Conservation (phyloP, 2,113 vertebrate genomes). For the Paramormyrops kingsleyae region DNA sequence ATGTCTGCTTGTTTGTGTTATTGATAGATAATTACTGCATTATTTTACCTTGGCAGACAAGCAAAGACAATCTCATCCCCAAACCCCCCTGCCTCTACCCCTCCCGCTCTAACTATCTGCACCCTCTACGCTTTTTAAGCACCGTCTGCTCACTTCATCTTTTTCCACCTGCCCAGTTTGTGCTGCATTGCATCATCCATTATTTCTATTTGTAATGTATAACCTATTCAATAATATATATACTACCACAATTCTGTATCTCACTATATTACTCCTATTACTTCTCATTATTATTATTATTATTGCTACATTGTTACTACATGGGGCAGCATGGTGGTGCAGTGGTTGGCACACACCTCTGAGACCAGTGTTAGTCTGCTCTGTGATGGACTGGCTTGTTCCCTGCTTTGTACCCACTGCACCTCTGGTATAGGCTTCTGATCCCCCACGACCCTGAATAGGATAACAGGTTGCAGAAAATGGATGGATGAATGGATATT, state of each 20-base stretch:
- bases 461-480: neutral
- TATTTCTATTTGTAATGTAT: neutral
- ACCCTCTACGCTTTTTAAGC: neutral
- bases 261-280: neutral
- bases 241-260: neutral
- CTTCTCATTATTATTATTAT: neutral
- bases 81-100: neutral
- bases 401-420: neutral
- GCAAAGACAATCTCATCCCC: neutral
- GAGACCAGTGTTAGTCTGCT: neutral
- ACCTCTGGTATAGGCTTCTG: no score
- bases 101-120: neutral
- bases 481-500: neutral
- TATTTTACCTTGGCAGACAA: neutral
- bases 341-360: neutral
- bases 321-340: neutral
- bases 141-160: neutral
- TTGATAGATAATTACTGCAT: neutral
- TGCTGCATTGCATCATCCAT: neutral
- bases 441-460: neutral
- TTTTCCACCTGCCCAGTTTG: neutral
- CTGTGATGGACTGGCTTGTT: neutral
- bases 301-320: neutral
- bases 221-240: neutral
- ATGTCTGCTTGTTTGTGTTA: neutral